A percentile compares a stretch with the other conserved stretches of the same genome.
These are phyloP conservation scores for Prunella himalayana DNA, from an alignment of 2,113 vertebrate species.

Conservation along the genomic window DNA sequence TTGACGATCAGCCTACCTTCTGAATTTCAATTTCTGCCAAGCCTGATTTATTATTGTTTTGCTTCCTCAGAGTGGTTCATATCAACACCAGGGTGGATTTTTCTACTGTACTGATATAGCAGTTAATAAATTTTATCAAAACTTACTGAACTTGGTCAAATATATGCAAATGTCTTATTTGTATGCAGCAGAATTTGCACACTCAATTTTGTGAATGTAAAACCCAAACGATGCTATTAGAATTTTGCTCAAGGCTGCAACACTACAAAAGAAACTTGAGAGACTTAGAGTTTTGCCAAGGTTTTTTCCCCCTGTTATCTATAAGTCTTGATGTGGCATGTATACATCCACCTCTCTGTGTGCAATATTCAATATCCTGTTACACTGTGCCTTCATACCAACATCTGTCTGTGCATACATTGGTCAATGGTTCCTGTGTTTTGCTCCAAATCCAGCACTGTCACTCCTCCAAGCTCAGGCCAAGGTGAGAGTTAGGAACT, in stretches of 20 bases:
- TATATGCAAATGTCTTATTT: not conserved
- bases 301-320: not conserved
- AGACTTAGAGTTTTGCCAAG: not conserved
- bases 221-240: not conserved
- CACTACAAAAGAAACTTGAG: not conserved
- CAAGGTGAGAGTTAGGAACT: not conserved
- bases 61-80: not conserved
- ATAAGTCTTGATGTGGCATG: not conserved
- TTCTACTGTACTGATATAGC: not conserved
- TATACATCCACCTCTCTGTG: not conserved
- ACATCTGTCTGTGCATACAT: not conserved
- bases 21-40: not conserved
- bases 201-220: not conserved
- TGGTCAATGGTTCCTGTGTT: not conserved
- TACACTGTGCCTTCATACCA: not conserved
- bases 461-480: not conserved
- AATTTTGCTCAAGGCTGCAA: not conserved
- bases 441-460: not conserved
- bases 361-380: not conserved
- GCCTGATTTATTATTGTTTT: not conserved
- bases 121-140: not conserved
- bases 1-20: not conserved
- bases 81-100: not conserved
- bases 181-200: not conserved
- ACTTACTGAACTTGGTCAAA: not conserved